These are phyloP conservation scores for Leptinotarsa defecta DNA, from an alignment of 1,140 invertebrate genomes.

Conservation along the genomic window DNA sequence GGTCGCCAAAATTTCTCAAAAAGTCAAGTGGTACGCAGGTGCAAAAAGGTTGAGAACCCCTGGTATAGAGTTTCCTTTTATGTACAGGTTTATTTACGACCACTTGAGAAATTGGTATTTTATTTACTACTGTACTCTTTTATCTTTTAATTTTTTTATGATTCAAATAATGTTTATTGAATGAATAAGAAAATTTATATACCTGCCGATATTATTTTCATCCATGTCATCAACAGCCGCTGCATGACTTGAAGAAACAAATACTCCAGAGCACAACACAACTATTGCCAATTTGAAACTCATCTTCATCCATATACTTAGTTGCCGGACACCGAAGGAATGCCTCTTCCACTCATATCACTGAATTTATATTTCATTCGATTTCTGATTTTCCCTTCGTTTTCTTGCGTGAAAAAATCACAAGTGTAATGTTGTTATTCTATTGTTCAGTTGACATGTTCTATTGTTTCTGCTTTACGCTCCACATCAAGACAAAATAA, in stretches of 20 bases:
- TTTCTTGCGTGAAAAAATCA: constrained; percentile 17
- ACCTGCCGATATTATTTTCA: neutral
- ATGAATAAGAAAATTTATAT: neutral
- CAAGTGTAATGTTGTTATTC: constrained; percentile 34
- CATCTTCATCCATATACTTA: neutral
- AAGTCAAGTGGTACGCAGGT: too few relatives aligned
- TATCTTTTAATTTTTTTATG: too few relatives aligned
- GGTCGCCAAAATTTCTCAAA: too few relatives aligned
- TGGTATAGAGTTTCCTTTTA: too few relatives aligned
- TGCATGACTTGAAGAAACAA: neutral
- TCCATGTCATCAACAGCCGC: neutral
- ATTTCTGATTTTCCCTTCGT: constrained; percentile 1
- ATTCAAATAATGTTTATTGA: too few relatives aligned
- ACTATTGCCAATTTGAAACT: neutral
- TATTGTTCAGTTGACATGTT: constrained; percentile 37
- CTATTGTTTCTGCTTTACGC: constrained; percentile 46
- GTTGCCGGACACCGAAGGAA: neutral
- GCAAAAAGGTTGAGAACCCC: too few relatives aligned
- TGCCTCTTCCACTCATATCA: neutral
- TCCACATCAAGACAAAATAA: constrained; percentile 31
- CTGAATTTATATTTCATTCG: neutral
- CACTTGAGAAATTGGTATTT: too few relatives aligned
- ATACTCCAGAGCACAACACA: constrained; percentile 3
- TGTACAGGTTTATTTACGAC: too few relatives aligned
- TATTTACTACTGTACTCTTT: too few relatives aligned